Evolutionary conservation across 2,888 invertebrate species (phyloP), one percentile per base, ranked within the genome.

Genomic region (Eupithecia insigniata): DNA sequence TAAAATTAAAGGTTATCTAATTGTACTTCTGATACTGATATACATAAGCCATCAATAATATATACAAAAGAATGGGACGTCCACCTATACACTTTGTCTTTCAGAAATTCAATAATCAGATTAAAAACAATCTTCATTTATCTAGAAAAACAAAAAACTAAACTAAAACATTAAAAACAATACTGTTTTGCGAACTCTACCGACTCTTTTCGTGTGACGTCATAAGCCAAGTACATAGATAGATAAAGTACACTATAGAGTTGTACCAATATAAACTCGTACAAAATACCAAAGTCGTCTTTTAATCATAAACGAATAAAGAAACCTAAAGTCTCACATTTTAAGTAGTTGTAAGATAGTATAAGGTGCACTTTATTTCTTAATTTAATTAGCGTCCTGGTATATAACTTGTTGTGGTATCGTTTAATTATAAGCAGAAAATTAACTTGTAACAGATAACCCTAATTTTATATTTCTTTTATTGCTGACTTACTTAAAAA

Each of bases 371-470:
- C 22, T 55, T 55, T 39, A 36, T 34, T 69, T 51, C 60, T 67
- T 66, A 58, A 67, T 65, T 61, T 65, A 71, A 58, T 65, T 65
- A 64, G 28, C 61, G 43, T 71, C 4, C 36, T 70, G 51, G 58
- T 39, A 58, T 8, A 18, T 18, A 66, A 60, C 66, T 66, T 26
- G 26, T 43, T 51, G 26, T 55, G 32, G 8, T 51, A 72, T 66
- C 51, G 30, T 39, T 66, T 32, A 60, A 66, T 66, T 69, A 72
- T 69, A 69, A 69, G 36, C 46, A 55, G 30, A 36, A 55, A 69
- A 67, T 69, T 60, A 69, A 32, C 16, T 67, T 51, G 51, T 55
- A 58, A 62, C 62, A 43, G 39, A 14, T 30, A 39, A 30, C 12
- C 46, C 69, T 66, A 69, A 66, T 66, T 72, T 51, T 36, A 69